These are phyloP conservation scores for Argyrosomus regius DNA, from an alignment of 2,797 vertebrate species.

Conservation along the genomic window DNA sequence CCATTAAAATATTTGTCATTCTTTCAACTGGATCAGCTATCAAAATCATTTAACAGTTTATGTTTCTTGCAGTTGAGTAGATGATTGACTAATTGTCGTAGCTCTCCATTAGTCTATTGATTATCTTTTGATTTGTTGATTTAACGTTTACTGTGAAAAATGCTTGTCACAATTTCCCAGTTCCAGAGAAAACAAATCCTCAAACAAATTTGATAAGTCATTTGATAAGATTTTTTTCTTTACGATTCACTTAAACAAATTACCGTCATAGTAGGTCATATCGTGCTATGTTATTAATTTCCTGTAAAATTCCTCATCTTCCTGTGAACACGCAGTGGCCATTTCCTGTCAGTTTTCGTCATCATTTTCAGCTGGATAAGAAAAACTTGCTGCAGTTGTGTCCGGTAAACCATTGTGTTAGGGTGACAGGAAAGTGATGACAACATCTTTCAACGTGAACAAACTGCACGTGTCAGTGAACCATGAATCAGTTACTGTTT, in stretches of 20 bases:
- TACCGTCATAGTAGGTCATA: background rate
- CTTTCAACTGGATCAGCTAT: background rate
- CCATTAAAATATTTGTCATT: background rate
- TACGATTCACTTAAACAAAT: background rate
- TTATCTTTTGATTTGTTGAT: background rate
- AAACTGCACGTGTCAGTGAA: background rate
- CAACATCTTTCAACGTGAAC: background rate
- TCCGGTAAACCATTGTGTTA: background rate
- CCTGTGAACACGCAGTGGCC: background rate
- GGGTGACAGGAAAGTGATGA: slow-evolving; percentile 5
- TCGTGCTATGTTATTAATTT: background rate
- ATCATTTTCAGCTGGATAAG: background rate
- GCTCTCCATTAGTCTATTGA: background rate
- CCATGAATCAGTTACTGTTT: slow-evolving; percentile 5
- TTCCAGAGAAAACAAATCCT: background rate
- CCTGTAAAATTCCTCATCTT: background rate
- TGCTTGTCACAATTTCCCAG: background rate
- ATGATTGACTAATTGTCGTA: background rate
- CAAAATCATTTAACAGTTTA: background rate
- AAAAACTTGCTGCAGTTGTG: background rate
- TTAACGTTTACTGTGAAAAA: background rate
- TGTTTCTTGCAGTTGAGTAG: background rate
- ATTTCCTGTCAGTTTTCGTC: background rate
- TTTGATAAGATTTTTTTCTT: background rate
- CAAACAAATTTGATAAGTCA: background rate